phyloP scores from a whole-genome alignment of 2,113 vertebrate species.

The Oryzias melastigma region DNA sequence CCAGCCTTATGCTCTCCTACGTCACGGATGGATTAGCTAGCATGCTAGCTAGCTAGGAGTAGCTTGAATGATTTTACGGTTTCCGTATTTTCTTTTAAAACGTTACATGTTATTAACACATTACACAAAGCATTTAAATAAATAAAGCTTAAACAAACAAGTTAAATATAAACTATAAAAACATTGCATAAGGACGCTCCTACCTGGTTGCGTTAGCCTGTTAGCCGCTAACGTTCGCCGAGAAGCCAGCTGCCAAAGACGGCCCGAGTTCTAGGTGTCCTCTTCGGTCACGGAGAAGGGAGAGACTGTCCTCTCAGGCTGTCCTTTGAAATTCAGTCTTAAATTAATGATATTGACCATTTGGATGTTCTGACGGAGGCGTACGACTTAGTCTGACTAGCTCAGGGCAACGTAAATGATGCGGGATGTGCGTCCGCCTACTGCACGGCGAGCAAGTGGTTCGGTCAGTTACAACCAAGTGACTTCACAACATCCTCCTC shows the following conservation, averaged over 20 bases:
- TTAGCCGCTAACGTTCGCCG: constrained; percentile 51
- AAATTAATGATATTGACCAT: not conserved
- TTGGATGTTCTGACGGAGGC: not conserved
- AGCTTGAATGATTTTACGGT: not conserved
- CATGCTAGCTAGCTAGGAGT: constrained; percentile 32
- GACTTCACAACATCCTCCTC: constrained; percentile 64
- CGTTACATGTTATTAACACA: accelerated
- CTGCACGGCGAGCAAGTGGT: constrained; percentile 12
- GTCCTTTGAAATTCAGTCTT: no score
- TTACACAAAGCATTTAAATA: accelerated
- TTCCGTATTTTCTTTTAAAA: not conserved
- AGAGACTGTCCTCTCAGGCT: not conserved
- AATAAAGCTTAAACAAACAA: accelerated
- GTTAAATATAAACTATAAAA: accelerated
- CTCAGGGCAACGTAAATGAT: constrained; percentile 4
- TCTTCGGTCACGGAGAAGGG: constrained; percentile 22
- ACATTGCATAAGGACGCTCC: not conserved
- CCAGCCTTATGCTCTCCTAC: constrained; percentile 41
- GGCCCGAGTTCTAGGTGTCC: constrained; percentile 44
- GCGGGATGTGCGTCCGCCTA: constrained; percentile 21
- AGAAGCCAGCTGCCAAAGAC: constrained; percentile 40
- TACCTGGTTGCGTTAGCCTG: constrained; percentile 51
- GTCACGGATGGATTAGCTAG: constrained; percentile 63
- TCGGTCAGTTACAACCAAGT: constrained; percentile 50
- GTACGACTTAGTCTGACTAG: not conserved